phyloP scores from a whole-genome alignment of 2,113 vertebrate genomes.

The Anhinga rufa region DNA sequence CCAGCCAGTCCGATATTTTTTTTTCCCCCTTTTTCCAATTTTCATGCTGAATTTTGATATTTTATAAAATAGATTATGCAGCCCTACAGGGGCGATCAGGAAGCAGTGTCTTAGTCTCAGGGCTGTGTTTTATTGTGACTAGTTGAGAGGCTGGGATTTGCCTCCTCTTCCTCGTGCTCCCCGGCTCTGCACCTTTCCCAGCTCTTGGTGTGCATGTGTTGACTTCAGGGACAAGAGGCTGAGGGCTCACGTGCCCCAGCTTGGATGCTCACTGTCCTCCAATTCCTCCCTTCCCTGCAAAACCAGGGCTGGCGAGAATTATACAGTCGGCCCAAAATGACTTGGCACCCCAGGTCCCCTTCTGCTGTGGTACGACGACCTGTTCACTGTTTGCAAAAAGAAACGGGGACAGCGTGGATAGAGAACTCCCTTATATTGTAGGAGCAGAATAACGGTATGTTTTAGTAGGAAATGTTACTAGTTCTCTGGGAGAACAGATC shows the following conservation, averaged over 20 bases:
- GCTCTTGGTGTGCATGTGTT: not conserved
- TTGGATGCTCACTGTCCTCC: not conserved
- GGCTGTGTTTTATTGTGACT: not conserved
- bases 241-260: not conserved
- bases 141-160: not conserved
- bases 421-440: not conserved
- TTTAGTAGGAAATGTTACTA: not conserved
- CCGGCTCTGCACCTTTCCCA: not conserved
- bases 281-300: not conserved
- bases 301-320: not conserved
- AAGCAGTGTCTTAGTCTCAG: not conserved
- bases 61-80: constrained; percentile 58
- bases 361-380: fast-evolving
- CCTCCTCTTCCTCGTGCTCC: not conserved
- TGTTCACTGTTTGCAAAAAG: not conserved
- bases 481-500: not conserved
- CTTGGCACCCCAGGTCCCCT: not conserved
- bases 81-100: constrained; percentile 20
- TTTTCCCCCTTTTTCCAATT: not conserved
- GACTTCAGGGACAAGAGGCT: not conserved
- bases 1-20: not conserved
- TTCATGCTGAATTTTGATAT: constrained; percentile 56
- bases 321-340: not conserved
- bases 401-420: not conserved
- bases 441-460: not conserved